Conservation (phyloP, 1,140 invertebrate genomes). For the Saccostrea glomerata region DNA sequence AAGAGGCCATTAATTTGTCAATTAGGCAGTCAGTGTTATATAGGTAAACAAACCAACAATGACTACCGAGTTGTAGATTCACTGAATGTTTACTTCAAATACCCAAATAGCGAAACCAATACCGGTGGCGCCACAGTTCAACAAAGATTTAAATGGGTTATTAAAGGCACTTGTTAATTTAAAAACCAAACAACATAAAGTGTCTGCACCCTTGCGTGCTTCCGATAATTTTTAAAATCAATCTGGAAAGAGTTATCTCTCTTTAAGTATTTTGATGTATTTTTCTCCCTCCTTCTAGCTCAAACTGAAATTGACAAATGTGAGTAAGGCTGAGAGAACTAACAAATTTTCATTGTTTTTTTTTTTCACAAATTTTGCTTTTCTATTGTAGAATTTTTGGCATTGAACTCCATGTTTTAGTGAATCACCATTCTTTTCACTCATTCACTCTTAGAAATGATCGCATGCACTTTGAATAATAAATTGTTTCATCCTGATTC, state of each 20-base stretch:
- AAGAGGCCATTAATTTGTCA: not conserved
- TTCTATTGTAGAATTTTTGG: not conserved
- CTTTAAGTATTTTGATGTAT: not conserved
- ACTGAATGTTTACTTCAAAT: not conserved
- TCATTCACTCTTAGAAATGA: not conserved
- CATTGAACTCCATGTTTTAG: not conserved
- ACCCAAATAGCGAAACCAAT: not conserved
- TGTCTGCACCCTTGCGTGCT: not conserved
- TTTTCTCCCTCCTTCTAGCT: constrained; percentile 16
- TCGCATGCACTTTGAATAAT: no score
- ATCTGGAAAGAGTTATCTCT: not conserved
- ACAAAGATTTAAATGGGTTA: constrained; percentile 12
- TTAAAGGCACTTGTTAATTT: not conserved
- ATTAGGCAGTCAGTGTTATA: not conserved
- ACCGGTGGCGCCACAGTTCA: not conserved
- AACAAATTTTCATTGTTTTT: not conserved
- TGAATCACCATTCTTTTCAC: not conserved
- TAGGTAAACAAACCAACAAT: not conserved
- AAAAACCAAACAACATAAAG: not conserved
- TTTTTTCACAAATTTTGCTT: constrained; percentile 18
- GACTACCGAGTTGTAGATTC: not conserved
- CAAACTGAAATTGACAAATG: constrained; percentile 37
- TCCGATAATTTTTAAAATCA: not conserved
- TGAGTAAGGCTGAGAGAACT: constrained; percentile 11
- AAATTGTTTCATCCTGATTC: no score